Evolutionary conservation across 1,140 invertebrate genomes (phyloP).

Genomic region (Neodiprion virginianus): DNA sequence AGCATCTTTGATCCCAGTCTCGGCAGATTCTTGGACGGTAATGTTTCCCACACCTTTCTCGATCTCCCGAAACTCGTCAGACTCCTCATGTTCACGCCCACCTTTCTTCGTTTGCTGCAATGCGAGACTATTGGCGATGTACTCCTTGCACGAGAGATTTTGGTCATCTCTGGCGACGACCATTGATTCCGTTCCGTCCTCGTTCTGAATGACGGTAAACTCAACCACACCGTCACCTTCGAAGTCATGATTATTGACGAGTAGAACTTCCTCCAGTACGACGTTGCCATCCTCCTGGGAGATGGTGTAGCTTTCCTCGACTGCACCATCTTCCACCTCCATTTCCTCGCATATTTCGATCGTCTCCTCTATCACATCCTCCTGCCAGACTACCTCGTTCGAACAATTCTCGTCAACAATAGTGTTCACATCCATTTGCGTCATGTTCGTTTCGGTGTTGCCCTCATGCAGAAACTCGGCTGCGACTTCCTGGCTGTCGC

Average conservation of each 20-base stretch:
- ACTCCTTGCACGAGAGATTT: neutral
- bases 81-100: no score
- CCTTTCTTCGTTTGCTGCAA: no score
- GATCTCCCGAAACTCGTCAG: constrained; percentile 1
- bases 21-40: constrained; percentile 23
- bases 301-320: constrained; percentile 28
- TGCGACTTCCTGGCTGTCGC: neutral
- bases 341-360: constrained; percentile 56
- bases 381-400: constrained; percentile 39
- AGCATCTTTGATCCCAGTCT: no score
- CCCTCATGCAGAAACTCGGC: no score
- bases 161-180: constrained; percentile 29
- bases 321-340: constrained; percentile 46
- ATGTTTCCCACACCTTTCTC: constrained; percentile 36
- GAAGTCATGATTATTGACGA: constrained; percentile 38
- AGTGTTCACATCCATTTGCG: no score
- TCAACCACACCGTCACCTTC: constrained; percentile 44
- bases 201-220: constrained; percentile 48
- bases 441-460: no score
- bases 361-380: constrained; percentile 55
- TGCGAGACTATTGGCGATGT: no score
- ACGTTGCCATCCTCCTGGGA: constrained; percentile 30
- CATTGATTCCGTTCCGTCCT: constrained; percentile 44
- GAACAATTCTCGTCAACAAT: constrained; percentile 15
- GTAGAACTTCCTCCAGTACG: constrained; percentile 44